phyloP scores from a whole-genome alignment of 2,113 vertebrate species.

The Panthera tigris region DNA sequence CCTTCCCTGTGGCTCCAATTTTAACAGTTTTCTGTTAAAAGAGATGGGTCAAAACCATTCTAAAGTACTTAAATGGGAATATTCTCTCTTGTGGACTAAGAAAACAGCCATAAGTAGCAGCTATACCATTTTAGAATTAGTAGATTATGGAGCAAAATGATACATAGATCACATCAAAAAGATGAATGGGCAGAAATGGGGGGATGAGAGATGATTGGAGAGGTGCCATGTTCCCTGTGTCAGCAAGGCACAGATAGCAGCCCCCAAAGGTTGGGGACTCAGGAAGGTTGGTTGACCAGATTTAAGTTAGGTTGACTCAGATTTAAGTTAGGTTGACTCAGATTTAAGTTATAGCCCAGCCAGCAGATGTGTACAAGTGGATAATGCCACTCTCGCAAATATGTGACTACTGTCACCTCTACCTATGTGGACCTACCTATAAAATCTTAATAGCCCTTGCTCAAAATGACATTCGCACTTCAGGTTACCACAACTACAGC shows the following conservation, averaged over 20 bases:
- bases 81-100: background rate
- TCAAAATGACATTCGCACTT: background rate
- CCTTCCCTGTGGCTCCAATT: background rate
- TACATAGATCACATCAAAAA: background rate
- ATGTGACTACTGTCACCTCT: background rate
- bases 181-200: background rate
- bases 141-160: background rate
- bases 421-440: background rate
- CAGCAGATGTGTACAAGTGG: background rate
- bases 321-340: background rate
- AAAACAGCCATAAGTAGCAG: background rate
- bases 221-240: background rate
- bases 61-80: background rate
- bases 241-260: background rate
- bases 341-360: background rate
- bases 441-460: background rate
- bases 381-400: background rate
- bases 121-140: background rate
- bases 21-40: background rate
- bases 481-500: background rate
- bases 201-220: background rate
- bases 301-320: background rate
- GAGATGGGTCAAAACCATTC: background rate
- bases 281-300: background rate
- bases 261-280: background rate